A percentile compares a stretch with the other conserved stretches of the same genome.
phyloP scores from a whole-genome alignment of 2,113 vertebrate species.

The Cygnus atratus region DNA sequence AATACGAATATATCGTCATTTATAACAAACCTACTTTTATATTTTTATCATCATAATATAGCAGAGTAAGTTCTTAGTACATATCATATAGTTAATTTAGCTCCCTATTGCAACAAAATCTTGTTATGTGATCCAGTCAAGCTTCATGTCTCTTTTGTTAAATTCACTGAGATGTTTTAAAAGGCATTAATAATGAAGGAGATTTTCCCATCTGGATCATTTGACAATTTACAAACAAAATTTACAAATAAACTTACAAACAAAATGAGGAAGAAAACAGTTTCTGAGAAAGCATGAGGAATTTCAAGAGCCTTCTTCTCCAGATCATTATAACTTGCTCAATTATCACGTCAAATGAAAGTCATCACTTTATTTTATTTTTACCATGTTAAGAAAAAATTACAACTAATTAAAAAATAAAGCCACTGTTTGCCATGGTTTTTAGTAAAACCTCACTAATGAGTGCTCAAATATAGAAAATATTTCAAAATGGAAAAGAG shows the following conservation, averaged over 20 bases:
- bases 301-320: neutral
- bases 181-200: neutral
- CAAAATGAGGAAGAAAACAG: neutral
- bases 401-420: conserved; percentile 14
- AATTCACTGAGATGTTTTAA: neutral
- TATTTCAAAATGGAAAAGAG: neutral
- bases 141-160: accelerated
- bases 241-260: neutral
- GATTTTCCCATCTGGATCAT: neutral
- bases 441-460: conserved; percentile 14
- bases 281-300: neutral
- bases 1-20: neutral
- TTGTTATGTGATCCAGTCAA: neutral
- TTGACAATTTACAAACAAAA: neutral
- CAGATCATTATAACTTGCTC: neutral
- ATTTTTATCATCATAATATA: neutral
- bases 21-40: neutral
- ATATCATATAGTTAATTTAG: neutral
- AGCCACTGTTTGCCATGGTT: neutral
- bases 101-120: neutral
- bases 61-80: neutral
- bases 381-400: neutral
- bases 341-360: neutral
- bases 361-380: neutral
- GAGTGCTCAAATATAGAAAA: neutral